Percentiles rank a stretch among this genome's conserved stretches.
Conservation (phyloP, 2,888 invertebrate genomes). For the Caenorhabditis sp. region DNA sequence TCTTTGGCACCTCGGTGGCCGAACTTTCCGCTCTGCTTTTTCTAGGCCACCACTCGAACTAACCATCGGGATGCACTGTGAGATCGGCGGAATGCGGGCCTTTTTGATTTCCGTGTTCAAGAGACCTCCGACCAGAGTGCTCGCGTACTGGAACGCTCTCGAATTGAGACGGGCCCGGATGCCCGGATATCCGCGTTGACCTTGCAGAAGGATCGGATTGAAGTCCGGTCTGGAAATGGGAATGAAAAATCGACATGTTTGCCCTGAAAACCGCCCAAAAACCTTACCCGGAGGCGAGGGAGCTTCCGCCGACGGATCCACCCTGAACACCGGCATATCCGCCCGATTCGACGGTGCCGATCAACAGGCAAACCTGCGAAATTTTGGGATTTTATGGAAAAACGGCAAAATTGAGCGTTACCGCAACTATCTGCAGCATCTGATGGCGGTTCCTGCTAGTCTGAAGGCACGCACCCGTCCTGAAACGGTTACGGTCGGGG, state of each 20-base stretch:
- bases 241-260: neutral
- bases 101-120: slow-evolving; percentile 72
- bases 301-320: slow-evolving; percentile 21
- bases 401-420: no score
- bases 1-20: no score
- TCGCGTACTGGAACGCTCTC: slow-evolving; percentile 75
- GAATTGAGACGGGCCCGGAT: slow-evolving; percentile 74
- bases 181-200: slow-evolving; percentile 72
- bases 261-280: no score
- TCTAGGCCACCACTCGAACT: no score
- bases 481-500: no score
- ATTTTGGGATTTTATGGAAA: no score
- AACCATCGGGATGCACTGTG: slow-evolving; percentile 74
- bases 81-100: slow-evolving; percentile 74
- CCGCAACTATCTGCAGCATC: slow-evolving; percentile 34
- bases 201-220: slow-evolving; percentile 68
- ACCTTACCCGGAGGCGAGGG: slow-evolving; percentile 14
- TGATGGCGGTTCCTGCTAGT: no score
- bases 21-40: no score
- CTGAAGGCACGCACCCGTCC: no score
- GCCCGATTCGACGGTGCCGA: slow-evolving; percentile 52
- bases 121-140: slow-evolving; percentile 67
- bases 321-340: slow-evolving; percentile 18
- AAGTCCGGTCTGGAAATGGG: slow-evolving; percentile 61
- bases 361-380: slow-evolving; percentile 47